phyloP scores from a whole-genome alignment of 1,140 invertebrate genomes.

The Brachionus paranguensis region DNA sequence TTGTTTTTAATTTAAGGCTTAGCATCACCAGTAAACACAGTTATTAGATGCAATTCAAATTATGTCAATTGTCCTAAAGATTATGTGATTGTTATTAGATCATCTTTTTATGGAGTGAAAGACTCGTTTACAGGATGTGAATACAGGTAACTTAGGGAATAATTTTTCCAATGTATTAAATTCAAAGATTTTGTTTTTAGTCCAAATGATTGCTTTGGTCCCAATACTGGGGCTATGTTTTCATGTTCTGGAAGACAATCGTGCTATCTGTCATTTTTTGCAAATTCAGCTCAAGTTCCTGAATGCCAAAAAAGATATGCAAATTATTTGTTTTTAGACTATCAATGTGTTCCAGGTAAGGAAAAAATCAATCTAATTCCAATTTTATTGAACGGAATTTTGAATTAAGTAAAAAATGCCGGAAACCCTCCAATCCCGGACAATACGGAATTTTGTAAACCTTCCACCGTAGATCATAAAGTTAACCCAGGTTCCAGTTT shows the following conservation, averaged over 20 bases:
- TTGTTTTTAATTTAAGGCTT: conserved; percentile 12
- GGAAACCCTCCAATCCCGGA: not conserved
- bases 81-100: conserved; percentile 4
- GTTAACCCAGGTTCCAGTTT: not conserved
- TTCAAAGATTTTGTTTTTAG: not conserved
- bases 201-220: conserved; percentile 35
- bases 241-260: not conserved
- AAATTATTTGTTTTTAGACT: conserved; percentile 22
- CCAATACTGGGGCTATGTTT: not conserved
- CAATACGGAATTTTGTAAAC: conserved; percentile 20
- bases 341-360: conserved; percentile 38
- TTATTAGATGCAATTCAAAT: not conserved
- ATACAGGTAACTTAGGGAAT: not conserved
- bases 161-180: no score
- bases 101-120: not conserved
- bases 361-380: not conserved
- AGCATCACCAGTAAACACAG: not conserved
- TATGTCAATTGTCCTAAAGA: not conserved
- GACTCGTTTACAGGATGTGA: not conserved
- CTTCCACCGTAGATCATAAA: not conserved
- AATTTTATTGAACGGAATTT: not conserved
- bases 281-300: not conserved
- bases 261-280: not conserved
- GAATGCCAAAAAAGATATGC: conserved; percentile 1
- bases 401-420: conserved; percentile 27